Evolutionary conservation across 2,113 vertebrate species (phyloP).

Genomic region (Suncus etruscus): DNA sequence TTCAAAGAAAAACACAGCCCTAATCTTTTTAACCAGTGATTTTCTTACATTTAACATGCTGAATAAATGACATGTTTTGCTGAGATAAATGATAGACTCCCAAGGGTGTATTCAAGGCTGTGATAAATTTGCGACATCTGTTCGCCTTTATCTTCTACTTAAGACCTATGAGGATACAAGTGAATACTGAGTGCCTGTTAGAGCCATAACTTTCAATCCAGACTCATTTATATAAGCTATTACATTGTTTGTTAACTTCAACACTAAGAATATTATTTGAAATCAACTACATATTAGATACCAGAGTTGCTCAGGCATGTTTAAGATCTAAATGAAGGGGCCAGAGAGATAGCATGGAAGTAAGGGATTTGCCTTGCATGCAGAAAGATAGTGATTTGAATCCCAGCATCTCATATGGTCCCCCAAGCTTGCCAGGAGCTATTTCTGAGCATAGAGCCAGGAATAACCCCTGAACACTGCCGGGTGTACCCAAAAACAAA

Average conservation of each 20-base stretch:
- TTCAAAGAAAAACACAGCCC: not conserved
- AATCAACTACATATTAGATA: not conserved
- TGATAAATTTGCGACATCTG: not conserved
- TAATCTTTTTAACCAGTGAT: not conserved
- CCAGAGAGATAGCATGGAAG: too few relatives aligned
- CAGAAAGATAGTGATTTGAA: too few relatives aligned
- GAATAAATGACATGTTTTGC: slow-evolving; percentile 6
- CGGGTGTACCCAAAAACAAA: too few relatives aligned
- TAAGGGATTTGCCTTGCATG: too few relatives aligned
- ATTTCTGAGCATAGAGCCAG: too few relatives aligned
- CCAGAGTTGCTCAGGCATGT: not conserved
- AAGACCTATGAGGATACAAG: not conserved
- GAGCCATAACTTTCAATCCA: slow-evolving; percentile 10
- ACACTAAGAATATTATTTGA: slow-evolving; percentile 7
- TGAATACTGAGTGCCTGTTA: not conserved
- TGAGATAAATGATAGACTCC: not conserved
- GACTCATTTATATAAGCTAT: not conserved
- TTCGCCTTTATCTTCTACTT: not conserved
- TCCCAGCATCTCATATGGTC: too few relatives aligned
- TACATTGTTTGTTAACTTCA: not conserved
- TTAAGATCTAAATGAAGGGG: not conserved
- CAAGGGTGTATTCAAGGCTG: not conserved
- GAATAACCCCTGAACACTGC: too few relatives aligned
- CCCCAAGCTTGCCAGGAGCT: too few relatives aligned
- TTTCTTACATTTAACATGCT: not conserved